Evolutionary conservation across 2,113 vertebrate species (phyloP).

Genomic region (Pyxicephalus adspersus): DNA sequence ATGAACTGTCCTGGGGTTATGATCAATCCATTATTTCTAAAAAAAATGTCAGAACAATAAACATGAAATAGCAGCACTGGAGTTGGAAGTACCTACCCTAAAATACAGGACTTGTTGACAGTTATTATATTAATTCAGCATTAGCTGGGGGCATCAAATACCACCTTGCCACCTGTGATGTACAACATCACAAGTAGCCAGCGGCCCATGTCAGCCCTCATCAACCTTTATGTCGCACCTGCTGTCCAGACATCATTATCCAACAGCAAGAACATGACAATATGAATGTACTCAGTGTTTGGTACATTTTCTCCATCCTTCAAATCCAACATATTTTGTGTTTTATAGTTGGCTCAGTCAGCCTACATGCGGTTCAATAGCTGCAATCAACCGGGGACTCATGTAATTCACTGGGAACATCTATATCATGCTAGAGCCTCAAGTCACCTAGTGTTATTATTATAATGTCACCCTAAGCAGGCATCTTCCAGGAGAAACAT

Average conservation of each 20-base stretch:
- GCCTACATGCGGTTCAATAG: conserved; percentile 8
- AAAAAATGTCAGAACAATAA: conserved; percentile 24
- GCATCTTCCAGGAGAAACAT: too few species aligned
- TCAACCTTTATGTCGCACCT: conserved; percentile 1
- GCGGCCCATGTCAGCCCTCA: not conserved
- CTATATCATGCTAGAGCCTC: conserved; percentile 41
- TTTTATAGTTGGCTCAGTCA: conserved; percentile 21
- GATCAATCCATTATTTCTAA: conserved; percentile 10
- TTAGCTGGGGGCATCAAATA: not conserved
- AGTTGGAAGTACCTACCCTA: not conserved
- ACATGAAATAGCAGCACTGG: not conserved
- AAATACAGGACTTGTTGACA: not conserved
- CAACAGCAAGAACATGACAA: conserved; percentile 27
- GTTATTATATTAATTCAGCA: not conserved
- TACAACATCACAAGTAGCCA: not conserved
- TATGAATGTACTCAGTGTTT: conserved; percentile 27
- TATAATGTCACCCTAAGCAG: conserved; percentile 13
- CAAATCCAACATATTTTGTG: conserved; percentile 17
- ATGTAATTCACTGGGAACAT: conserved; percentile 7
- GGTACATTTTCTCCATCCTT: conserved; percentile 22
- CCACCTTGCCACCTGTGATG: not conserved
- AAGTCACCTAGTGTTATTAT: conserved; percentile 12
- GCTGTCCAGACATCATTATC: conserved; percentile 31
- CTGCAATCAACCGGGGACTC: conserved; percentile 6
- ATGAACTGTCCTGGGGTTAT: conserved; percentile 11